Percentiles rank a stretch among this genome's conserved stretches.
Conservation (phyloP, 2,888 invertebrate genomes). For the Coecobrya sp. region DNA sequence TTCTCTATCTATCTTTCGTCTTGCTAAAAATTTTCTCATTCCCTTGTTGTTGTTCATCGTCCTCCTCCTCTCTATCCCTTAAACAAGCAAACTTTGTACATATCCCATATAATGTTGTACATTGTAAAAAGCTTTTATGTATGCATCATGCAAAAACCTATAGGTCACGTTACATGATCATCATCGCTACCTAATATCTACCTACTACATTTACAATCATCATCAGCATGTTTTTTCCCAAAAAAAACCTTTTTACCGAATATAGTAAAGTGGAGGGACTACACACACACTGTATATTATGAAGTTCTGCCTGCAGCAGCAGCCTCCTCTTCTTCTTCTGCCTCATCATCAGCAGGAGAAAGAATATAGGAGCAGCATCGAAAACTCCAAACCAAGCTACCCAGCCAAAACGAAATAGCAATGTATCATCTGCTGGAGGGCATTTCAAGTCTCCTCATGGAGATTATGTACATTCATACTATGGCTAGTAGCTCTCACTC, state of each 20-base stretch:
- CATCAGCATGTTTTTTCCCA: not conserved
- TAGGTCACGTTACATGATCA: slow-evolving; percentile 60
- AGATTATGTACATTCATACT: slow-evolving; percentile 70
- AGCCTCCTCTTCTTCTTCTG: slow-evolving; percentile 44
- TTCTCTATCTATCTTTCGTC: slow-evolving; percentile 64
- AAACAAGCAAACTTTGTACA: slow-evolving; percentile 62
- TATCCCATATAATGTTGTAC: not conserved
- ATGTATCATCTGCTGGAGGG: slow-evolving; percentile 66
- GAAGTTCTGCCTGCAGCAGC: slow-evolving; percentile 23
- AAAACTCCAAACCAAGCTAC: slow-evolving; percentile 47
- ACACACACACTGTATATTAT: slow-evolving; percentile 3
- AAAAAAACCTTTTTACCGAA: slow-evolving; percentile 18
- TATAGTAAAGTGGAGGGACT: not conserved
- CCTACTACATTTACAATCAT: slow-evolving; percentile 10
- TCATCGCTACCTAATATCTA: slow-evolving; percentile 42
- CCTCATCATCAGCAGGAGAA: slow-evolving; percentile 55
- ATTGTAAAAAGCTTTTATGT: slow-evolving; percentile 40
- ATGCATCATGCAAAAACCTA: slow-evolving; percentile 53
- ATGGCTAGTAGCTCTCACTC: not conserved
- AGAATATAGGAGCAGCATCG: slow-evolving; percentile 39
- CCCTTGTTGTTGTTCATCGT: slow-evolving; percentile 45
- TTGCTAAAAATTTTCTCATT: slow-evolving; percentile 73
- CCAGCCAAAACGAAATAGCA: slow-evolving; percentile 79
- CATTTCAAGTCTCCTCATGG: slow-evolving; percentile 70
- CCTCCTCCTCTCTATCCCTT: slow-evolving; percentile 46